Conservation (phyloP, 2,797 vertebrate genomes). For the Enteromius mattozi region DNA sequence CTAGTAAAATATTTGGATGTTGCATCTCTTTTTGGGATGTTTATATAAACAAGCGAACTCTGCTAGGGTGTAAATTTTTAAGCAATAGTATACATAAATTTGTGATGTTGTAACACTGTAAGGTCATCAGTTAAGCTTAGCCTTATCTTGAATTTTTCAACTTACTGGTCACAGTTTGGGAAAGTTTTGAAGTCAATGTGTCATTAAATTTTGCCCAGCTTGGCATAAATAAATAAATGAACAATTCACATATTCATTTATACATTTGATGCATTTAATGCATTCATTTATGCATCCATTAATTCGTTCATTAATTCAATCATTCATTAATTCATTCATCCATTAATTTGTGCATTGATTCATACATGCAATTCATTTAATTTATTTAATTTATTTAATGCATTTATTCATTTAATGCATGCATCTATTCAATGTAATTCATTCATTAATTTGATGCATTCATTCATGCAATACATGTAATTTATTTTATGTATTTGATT, state of each 20-base stretch:
- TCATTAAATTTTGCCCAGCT: too few species aligned
- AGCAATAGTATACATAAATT: background rate
- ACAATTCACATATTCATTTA: too few species aligned
- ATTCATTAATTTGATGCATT: too few species aligned
- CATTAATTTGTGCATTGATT: background rate
- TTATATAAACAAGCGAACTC: background rate
- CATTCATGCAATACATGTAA: too few species aligned
- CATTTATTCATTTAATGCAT: too few species aligned
- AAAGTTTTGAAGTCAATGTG: background rate
- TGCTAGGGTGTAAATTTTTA: background rate
- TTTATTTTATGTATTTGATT: background rate
- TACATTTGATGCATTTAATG: too few species aligned
- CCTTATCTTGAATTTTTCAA: background rate
- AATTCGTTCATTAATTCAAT: accelerated
- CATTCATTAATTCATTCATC: too few species aligned
- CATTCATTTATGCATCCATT: too few species aligned
- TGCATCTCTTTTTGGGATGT: background rate
- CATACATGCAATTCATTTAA: too few species aligned
- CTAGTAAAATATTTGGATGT: background rate
- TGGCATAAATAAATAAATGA: too few species aligned
- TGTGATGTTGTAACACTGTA: background rate
- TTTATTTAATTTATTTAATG: too few species aligned
- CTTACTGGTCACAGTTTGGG: background rate
- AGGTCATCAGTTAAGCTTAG: background rate
- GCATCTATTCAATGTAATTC: background rate